These are phyloP conservation scores for Microctenopoma stevenorrisi DNA, from an alignment of 2,797 vertebrate genomes.

Conservation along the genomic window DNA sequence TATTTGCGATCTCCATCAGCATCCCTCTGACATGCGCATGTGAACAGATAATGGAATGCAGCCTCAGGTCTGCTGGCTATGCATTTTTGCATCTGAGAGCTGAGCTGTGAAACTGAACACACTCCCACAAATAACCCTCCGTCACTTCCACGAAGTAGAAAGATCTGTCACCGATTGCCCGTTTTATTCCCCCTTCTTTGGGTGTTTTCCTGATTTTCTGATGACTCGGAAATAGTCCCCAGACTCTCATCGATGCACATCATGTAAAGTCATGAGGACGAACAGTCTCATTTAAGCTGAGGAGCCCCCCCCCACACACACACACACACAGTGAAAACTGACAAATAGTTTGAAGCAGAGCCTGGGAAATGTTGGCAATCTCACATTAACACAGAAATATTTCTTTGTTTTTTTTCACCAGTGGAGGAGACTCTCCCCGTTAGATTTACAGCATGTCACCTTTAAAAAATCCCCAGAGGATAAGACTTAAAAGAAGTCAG, in stretches of 20 bases:
- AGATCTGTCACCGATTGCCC: slow-evolving; percentile 30
- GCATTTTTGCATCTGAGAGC: slow-evolving; percentile 23
- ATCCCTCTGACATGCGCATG: slow-evolving; percentile 26
- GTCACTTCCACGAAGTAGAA: slow-evolving; percentile 13
- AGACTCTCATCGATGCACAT: slow-evolving; percentile 26
- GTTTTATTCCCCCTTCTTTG: not conserved
- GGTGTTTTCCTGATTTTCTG: slow-evolving; percentile 17
- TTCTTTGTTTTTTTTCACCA: slow-evolving; percentile 18
- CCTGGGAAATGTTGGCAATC: slow-evolving; percentile 32
- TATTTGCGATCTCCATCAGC: slow-evolving; percentile 50
- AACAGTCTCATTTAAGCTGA: slow-evolving; percentile 26
- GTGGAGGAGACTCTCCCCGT: slow-evolving; percentile 10
- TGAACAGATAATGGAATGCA: slow-evolving; percentile 29
- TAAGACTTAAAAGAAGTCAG: slow-evolving; percentile 19
- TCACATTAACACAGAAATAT: slow-evolving; percentile 22
- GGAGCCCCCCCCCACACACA: slow-evolving; percentile 2
- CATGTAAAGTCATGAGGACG: slow-evolving; percentile 9
- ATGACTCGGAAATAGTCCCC: slow-evolving; percentile 37
- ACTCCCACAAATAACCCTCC: slow-evolving; percentile 17
- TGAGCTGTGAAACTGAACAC: slow-evolving; percentile 11
- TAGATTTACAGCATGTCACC: slow-evolving; percentile 8
- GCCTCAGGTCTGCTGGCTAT: slow-evolving; percentile 20
- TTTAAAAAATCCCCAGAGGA: slow-evolving; percentile 18
- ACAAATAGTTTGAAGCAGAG: slow-evolving; percentile 50
- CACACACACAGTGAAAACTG: slow-evolving; percentile 3